Percentiles rank a stretch among this genome's conserved stretches.
These are phyloP conservation scores for Ciconia boyciana DNA, from an alignment of 2,113 vertebrate species.

Conservation along the genomic window DNA sequence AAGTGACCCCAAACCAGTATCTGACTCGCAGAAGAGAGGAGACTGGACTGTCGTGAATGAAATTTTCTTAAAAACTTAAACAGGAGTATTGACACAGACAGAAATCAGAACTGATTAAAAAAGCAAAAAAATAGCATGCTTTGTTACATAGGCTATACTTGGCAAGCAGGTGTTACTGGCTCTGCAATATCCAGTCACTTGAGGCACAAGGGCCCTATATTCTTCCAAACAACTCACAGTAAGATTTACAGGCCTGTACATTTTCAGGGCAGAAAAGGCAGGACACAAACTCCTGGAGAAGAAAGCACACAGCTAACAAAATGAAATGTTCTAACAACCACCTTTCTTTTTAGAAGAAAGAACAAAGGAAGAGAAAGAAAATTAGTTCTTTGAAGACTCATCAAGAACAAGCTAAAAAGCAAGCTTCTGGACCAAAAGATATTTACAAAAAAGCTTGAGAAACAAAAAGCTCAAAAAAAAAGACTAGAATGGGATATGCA, in stretches of 20 bases:
- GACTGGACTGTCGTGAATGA: background rate
- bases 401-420: background rate
- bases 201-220: background rate
- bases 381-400: background rate
- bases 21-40: background rate
- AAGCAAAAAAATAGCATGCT: background rate
- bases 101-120: background rate
- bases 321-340: background rate
- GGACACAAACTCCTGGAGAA: background rate
- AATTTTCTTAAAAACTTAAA: background rate
- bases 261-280: background rate
- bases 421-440: background rate
- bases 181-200: background rate
- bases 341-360: background rate
- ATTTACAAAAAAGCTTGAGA: background rate
- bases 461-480: background rate
- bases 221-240: background rate
- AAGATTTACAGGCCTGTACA: background rate
- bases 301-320: background rate
- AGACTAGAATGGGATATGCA: background rate
- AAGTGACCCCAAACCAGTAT: background rate
- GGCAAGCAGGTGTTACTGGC: background rate
- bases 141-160: background rate
- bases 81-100: background rate
- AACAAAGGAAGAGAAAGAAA: background rate